Percentiles rank a stretch among this genome's conserved stretches.
Conservation (phyloP, 1,140 invertebrate species). For the Hycleus phaleratus region DNA sequence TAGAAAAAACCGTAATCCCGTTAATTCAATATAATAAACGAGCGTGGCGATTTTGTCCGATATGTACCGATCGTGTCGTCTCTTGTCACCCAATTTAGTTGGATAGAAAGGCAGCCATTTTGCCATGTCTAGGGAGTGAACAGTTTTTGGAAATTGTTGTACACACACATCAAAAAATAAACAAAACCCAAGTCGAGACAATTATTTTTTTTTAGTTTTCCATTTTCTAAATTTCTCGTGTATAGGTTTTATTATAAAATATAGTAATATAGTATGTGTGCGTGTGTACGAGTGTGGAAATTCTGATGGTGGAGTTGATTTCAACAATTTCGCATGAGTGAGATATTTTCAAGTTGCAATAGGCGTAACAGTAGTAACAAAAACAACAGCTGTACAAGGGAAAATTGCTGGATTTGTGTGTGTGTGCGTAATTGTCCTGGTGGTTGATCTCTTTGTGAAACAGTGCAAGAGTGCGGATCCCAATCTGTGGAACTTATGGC, state of each 20-base stretch:
- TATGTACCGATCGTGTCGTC: conserved; percentile 10
- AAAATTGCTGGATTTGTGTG: no score
- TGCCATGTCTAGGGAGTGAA: conserved; percentile 31
- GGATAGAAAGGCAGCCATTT: conserved; percentile 25
- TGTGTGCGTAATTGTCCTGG: no score
- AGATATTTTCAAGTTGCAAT: no score
- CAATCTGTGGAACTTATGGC: conserved; percentile 59
- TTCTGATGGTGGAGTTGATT: no score
- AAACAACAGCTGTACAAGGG: no score
- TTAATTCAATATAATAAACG: conserved; percentile 15
- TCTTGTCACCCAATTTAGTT: conserved; percentile 6
- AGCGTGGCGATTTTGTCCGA: neutral
- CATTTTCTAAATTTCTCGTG: neutral
- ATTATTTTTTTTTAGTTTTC: neutral
- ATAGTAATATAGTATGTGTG: no score
- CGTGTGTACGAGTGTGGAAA: no score
- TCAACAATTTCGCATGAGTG: no score
- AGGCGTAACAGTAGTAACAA: no score
- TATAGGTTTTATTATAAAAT: neutral
- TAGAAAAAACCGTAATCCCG: conserved; percentile 6
- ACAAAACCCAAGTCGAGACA: neutral
- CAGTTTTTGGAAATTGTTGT: conserved; percentile 21
- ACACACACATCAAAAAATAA: conserved; percentile 17
- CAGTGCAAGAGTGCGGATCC: no score
- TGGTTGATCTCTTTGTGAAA: no score